phyloP scores from a whole-genome alignment of 1,140 invertebrate species.

The Cyrtorhinus lividipennis region DNA sequence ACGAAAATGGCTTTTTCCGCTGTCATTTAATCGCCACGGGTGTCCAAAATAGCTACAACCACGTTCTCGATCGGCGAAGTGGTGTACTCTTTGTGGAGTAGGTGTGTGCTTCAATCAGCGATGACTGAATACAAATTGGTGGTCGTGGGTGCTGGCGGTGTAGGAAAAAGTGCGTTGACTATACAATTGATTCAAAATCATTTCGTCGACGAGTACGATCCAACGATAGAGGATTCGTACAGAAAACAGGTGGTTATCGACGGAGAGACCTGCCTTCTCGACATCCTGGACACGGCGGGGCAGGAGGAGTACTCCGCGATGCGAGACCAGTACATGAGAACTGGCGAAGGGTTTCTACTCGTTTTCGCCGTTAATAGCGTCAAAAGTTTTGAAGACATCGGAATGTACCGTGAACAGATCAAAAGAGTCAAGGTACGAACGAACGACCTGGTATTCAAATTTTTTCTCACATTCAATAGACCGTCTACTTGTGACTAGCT shows the following conservation, averaged over 20 bases:
- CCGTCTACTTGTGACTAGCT: too few species aligned
- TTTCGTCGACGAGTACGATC: slow-evolving; percentile 93
- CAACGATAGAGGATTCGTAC: slow-evolving; percentile 93
- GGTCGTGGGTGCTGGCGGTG: slow-evolving; percentile 88
- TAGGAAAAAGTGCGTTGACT: slow-evolving; percentile 97
- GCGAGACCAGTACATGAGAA: slow-evolving; percentile 96
- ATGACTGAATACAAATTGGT: slow-evolving; percentile 79
- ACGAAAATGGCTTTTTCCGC: slow-evolving; percentile 43
- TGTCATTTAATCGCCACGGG: slow-evolving; percentile 16
- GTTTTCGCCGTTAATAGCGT: slow-evolving; percentile 59
- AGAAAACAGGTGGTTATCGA: slow-evolving; percentile 98
- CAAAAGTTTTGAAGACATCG: slow-evolving; percentile 66
- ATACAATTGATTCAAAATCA: slow-evolving; percentile 99
- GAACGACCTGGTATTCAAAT: too few species aligned
- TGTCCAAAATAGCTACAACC: slow-evolving; percentile 14
- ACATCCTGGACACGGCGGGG: slow-evolving; percentile 97
- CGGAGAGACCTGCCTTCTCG: slow-evolving; percentile 92
- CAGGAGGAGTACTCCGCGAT: slow-evolving; percentile 88
- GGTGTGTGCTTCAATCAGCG: slow-evolving; percentile 25
- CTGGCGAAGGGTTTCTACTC: slow-evolving; percentile 88
- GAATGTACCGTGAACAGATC: slow-evolving; percentile 83
- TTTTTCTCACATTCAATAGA: too few species aligned
- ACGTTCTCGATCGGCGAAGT: slow-evolving; percentile 22
- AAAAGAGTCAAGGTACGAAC: slow-evolving; percentile 86
- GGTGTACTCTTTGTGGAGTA: slow-evolving; percentile 22